Conservation (phyloP, 1,140 invertebrate genomes). For the Scaptomyza graminum region DNA sequence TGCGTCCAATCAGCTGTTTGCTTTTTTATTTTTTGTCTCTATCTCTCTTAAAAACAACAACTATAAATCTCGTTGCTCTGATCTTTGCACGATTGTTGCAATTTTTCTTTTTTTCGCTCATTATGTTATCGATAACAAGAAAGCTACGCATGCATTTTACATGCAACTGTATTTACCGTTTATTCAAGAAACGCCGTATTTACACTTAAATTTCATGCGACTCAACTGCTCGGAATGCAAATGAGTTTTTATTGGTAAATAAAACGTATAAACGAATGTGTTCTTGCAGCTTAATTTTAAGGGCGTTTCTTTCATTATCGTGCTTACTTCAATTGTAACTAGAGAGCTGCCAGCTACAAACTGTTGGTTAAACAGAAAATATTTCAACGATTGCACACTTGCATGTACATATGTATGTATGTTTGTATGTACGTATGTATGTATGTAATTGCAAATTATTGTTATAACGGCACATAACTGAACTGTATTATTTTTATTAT, state of each 20-base stretch:
- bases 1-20: constrained; percentile 35
- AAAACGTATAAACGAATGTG: constrained; percentile 8
- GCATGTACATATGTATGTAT: too few relatives aligned
- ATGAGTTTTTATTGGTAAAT: neutral
- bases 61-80: constrained; percentile 3
- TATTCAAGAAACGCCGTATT: too few relatives aligned
- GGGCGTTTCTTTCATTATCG: constrained; percentile 5
- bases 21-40: constrained; percentile 4
- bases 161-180: too few relatives aligned
- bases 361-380: constrained; percentile 24
- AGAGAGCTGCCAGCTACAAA: constrained; percentile 20
- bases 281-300: neutral
- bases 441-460: neutral
- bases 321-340: constrained; percentile 27
- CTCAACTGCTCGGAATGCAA: too few relatives aligned
- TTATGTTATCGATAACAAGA: too few relatives aligned
- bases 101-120: too few relatives aligned
- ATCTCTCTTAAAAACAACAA: constrained; percentile 2
- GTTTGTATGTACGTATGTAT: too few relatives aligned
- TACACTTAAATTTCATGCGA: too few relatives aligned
- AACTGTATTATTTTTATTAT: neutral
- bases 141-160: too few relatives aligned
- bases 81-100: neutral
- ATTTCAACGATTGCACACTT: neutral
- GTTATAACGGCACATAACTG: neutral